A percentile compares a stretch with the other conserved stretches of the same genome.
phyloP scores from a whole-genome alignment of 2,113 vertebrate genomes.

The Sinocyclocheilus maitianheensis region DNA sequence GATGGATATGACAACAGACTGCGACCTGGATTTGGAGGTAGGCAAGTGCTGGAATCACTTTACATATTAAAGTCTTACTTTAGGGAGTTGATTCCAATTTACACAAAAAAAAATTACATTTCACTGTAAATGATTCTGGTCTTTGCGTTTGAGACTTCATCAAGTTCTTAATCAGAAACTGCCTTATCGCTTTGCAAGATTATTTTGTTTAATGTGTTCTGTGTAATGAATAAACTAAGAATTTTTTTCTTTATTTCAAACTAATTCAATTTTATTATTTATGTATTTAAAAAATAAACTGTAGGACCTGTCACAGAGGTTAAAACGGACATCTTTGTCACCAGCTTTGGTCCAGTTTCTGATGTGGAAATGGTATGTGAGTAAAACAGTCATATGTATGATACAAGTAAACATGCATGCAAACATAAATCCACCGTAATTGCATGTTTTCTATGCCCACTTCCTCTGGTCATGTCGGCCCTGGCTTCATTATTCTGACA shows the following conservation, averaged over 20 bases:
- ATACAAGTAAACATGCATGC: slow-evolving; percentile 28
- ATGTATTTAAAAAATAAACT: background rate
- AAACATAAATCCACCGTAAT: slow-evolving; percentile 16
- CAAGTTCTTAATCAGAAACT: background rate
- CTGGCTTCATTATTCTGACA: slow-evolving; percentile 74
- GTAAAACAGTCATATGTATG: slow-evolving; percentile 21
- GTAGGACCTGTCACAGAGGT: slow-evolving; percentile 81
- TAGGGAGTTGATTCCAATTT: background rate
- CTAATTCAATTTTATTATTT: background rate
- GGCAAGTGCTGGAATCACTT: background rate
- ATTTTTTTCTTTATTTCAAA: background rate
- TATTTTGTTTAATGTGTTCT: background rate
- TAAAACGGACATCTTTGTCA: slow-evolving; percentile 85
- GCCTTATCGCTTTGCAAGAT: background rate
- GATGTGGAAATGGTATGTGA: slow-evolving; percentile 82
- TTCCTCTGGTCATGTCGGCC: slow-evolving; percentile 59
- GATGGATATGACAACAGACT: slow-evolving; percentile 95
- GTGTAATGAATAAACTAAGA: background rate
- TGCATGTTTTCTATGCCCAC: slow-evolving; percentile 43
- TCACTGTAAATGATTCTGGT: background rate
- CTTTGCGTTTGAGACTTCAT: background rate
- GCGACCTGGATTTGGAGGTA: slow-evolving; percentile 92
- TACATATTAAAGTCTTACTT: background rate
- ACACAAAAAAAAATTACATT: background rate
- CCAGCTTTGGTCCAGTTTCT: slow-evolving; percentile 83